These are phyloP conservation scores for Ephestia elutella DNA, from an alignment of 1,140 invertebrate species.

Conservation along the genomic window DNA sequence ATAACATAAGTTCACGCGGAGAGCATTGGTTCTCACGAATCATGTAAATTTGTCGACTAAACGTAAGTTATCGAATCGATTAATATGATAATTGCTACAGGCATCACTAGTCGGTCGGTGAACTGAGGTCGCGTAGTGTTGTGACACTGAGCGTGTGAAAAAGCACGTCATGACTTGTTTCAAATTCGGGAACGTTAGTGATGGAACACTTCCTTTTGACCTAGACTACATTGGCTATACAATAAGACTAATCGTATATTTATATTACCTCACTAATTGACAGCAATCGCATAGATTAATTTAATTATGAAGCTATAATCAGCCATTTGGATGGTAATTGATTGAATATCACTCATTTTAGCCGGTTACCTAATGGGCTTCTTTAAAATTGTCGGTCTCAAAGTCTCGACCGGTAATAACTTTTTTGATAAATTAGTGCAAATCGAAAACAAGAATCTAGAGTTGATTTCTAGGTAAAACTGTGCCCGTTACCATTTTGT, in stretches of 20 bases:
- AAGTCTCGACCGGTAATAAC: neutral
- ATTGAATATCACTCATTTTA: neutral
- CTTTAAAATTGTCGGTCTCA: neutral
- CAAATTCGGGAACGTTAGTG: conserved; percentile 7
- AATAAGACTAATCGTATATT: conserved; percentile 5
- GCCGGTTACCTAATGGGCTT: neutral
- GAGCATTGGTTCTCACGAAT: conserved; percentile 66
- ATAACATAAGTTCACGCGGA: conserved; percentile 71
- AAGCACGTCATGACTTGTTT: conserved; percentile 10
- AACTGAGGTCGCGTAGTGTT: conserved; percentile 57
- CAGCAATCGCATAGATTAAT: neutral
- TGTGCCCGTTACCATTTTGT: too few species aligned
- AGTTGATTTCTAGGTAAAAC: too few species aligned
- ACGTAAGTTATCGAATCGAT: conserved; percentile 72
- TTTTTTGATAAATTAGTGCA: neutral
- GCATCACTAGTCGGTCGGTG: conserved; percentile 70
- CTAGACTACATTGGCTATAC: neutral
- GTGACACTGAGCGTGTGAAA: conserved; percentile 61
- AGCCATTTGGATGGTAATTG: conserved; percentile 2
- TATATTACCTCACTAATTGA: neutral
- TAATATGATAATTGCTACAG: conserved; percentile 72
- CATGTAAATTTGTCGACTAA: conserved; percentile 73
- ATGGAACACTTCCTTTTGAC: conserved; percentile 20
- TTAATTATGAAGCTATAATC: neutral
- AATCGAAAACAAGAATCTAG: neutral